A percentile compares a stretch with the other conserved stretches of the same genome.
Evolutionary conservation across 1,140 invertebrate species (phyloP).

Genomic region (Drosophila pandora): DNA sequence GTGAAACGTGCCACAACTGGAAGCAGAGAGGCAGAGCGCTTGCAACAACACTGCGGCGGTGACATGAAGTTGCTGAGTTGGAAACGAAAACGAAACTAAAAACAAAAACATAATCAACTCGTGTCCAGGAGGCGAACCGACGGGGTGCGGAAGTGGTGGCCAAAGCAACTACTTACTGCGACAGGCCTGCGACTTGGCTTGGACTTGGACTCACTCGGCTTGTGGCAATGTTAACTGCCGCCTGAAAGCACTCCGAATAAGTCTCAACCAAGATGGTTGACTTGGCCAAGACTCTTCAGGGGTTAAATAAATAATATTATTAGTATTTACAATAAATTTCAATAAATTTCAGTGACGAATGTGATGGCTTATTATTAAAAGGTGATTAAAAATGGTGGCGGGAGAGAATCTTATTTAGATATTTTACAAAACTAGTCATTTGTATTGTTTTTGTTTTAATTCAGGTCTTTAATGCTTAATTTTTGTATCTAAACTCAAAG

Average conservation of each 20-base stretch:
- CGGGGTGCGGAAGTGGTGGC: slow-evolving; percentile 17
- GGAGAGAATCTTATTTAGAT: too few species aligned
- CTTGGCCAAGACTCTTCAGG: slow-evolving; percentile 10
- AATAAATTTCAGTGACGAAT: too few species aligned
- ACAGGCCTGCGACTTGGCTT: slow-evolving; percentile 25
- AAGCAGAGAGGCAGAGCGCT: slow-evolving; percentile 11
- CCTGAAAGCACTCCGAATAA: not conserved
- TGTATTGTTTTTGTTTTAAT: too few species aligned
- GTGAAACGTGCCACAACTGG: slow-evolving; percentile 67
- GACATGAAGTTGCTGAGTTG: slow-evolving; percentile 62
- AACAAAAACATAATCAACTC: slow-evolving; percentile 76
- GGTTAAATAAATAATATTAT: not conserved
- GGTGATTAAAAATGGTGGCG: too few species aligned
- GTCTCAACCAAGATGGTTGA: not conserved
- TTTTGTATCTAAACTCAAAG: not conserved
- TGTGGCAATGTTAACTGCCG: slow-evolving; percentile 42
- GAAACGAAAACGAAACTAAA: slow-evolving; percentile 51
- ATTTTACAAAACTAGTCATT: too few species aligned
- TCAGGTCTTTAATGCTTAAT: not conserved
- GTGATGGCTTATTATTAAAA: too few species aligned
- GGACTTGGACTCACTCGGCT: slow-evolving; percentile 21
- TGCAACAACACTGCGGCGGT: slow-evolving; percentile 35
- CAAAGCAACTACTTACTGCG: slow-evolving; percentile 21
- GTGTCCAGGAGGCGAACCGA: slow-evolving; percentile 38
- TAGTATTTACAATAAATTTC: too few species aligned